Evolutionary conservation across 1,140 invertebrate genomes (phyloP), one percentile per base, ranked within the genome.

Genomic region (Drosophila kikkawai): DNA sequence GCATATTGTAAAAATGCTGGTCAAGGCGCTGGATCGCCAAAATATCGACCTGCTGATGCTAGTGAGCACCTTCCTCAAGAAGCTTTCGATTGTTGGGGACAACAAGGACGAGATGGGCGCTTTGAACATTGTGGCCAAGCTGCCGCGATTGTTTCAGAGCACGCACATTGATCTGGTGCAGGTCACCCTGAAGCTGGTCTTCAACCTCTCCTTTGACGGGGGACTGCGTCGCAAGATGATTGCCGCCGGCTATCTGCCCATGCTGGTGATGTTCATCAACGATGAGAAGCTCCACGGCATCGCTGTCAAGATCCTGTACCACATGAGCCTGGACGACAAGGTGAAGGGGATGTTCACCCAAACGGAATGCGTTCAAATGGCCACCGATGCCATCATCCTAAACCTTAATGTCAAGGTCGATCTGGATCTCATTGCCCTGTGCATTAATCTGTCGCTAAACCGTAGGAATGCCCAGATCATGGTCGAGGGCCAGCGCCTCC

Each of bases 131-230:
- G 94, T 97, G 63, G 95, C 97, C 68, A 97, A 97, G 93, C 87
- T 97, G 77, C 96, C 96, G 6, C 95, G 95, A 53, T 93, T 97
- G 57, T 92, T 97, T 58, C 95, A 96, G 80, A 96, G 95, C 75
- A 94, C 94, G 59, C 96, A 96, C 93, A 93, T 95, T 79, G 98
- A 98, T 94, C 93, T 99, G 50, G 94, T 98, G n/a, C 96, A 97
- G 93, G 96, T 97, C 57, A 97, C 97, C 22, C 94, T 99, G 53
- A 96, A 97, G 85, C 93, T 99, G 15, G 94, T 99, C 8, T 98
- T 98, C 82, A 99, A 99, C 95, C 95, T 99, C 42, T 98, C 98
- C n/a, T 99, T 99, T 94, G 98, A 99, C 93, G 94, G 95, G 12
- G 96, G 96, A 84, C 93, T 98, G 59, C 94, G 98, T 63, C 96